Evolutionary conservation across 2,888 invertebrate genomes (phyloP).

Genomic region (Pristionchus exspectatus): DNA sequence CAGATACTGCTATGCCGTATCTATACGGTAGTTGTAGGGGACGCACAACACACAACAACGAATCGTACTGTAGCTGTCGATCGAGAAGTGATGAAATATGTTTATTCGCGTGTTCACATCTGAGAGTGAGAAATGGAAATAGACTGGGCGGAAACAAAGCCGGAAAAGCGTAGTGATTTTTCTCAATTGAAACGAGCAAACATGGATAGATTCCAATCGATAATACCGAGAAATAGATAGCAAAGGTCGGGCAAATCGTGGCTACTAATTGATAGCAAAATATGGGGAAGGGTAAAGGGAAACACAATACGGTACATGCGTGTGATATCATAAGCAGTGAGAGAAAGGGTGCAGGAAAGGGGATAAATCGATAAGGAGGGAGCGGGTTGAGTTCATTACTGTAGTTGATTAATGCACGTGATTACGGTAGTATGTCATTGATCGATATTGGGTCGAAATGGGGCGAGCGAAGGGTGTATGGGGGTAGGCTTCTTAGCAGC

Average conservation of each 20-base stretch:
- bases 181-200: not conserved
- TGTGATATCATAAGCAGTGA: conserved; percentile 7
- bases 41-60: conserved; percentile 41
- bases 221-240: conserved; percentile 16
- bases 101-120: conserved; percentile 50
- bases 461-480: not conserved
- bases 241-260: not conserved
- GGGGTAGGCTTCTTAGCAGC: not conserved
- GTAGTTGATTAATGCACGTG: conserved; percentile 39
- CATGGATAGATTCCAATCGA: not conserved
- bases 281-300: not conserved
- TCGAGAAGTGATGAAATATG: conserved; percentile 27
- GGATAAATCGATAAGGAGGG: not conserved
- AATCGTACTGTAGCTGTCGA: not conserved
- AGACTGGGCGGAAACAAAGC: not conserved
- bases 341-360: conserved; percentile 1
- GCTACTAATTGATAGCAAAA: not conserved
- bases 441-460: conserved; percentile 2
- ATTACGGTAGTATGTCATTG: conserved; percentile 44
- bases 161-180: not conserved
- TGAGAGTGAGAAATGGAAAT: conserved; percentile 8
- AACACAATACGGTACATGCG: not conserved
- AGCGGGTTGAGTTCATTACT: conserved; percentile 10
- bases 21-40: not conserved
- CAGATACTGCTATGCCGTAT: not conserved